A percentile compares a stretch with the other conserved stretches of the same genome.
Evolutionary conservation across 1,140 invertebrate genomes (phyloP).

Genomic region (Aradophagus sp.): DNA sequence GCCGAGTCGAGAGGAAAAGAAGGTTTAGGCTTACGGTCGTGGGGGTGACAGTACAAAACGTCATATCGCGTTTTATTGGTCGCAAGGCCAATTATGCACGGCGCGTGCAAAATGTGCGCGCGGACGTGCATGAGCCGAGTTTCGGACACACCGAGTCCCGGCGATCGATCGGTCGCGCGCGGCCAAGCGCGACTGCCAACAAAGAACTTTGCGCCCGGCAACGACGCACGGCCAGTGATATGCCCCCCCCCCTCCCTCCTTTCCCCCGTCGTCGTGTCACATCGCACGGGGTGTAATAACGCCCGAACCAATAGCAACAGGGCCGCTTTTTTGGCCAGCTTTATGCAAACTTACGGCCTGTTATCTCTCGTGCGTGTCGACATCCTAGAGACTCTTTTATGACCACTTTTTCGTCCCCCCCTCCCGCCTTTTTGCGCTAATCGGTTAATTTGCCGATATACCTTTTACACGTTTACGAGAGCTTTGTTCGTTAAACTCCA

Average conservation of each 20-base stretch:
- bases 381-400: too few species aligned
- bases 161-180: constrained; percentile 50
- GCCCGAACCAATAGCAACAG: constrained; percentile 37
- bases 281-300: constrained; percentile 43
- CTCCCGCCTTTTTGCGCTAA: too few species aligned
- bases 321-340: constrained; percentile 10
- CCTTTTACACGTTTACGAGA: too few species aligned
- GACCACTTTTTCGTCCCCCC: too few species aligned
- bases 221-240: constrained; percentile 43
- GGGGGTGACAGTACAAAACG: not conserved
- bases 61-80: constrained; percentile 23
- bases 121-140: constrained; percentile 51
- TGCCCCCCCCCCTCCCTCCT: too few species aligned
- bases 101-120: constrained; percentile 42
- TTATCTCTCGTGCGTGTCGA: too few species aligned
- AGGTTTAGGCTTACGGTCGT: not conserved
- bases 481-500: too few species aligned
- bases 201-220: constrained; percentile 53
- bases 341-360: constrained; percentile 16
- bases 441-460: too few species aligned
- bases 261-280: too few species aligned
- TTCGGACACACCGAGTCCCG: constrained; percentile 46
- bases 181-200: constrained; percentile 50
- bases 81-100: constrained; percentile 35
- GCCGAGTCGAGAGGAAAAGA: too few species aligned